A percentile compares a stretch with the other conserved stretches of the same genome.
These are phyloP conservation scores for Thalassaphorura encarpata DNA, from an alignment of 1,140 invertebrate genomes.

Conservation along the genomic window DNA sequence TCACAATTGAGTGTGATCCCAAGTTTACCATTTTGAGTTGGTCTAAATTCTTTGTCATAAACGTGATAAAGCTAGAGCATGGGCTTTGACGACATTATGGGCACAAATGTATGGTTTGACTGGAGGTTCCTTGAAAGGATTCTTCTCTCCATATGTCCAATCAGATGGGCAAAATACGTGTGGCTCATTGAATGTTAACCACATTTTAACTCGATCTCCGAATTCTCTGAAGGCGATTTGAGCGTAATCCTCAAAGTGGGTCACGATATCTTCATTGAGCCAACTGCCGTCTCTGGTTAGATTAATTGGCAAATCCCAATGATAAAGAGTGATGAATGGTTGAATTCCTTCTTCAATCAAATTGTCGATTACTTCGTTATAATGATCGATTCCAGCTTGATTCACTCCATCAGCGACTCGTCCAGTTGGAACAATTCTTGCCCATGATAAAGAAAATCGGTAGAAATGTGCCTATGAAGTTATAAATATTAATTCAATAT, in stretches of 20 bases:
- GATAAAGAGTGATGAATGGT: constrained; percentile 36
- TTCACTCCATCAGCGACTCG: constrained; percentile 25
- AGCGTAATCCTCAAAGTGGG: constrained; percentile 28
- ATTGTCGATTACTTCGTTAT: constrained; percentile 32
- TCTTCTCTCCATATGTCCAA: constrained; percentile 8
- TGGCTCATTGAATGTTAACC: constrained; percentile 36
- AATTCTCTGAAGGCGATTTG: constrained; percentile 21
- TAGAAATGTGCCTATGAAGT: constrained; percentile 13
- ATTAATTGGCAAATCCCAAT: constrained; percentile 42
- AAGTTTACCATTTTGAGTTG: constrained; percentile 38
- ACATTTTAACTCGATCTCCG: constrained; percentile 32
- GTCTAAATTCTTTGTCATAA: constrained; percentile 29
- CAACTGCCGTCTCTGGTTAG: constrained; percentile 30
- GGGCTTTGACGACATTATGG: constrained; percentile 48
- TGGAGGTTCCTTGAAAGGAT: constrained; percentile 28
- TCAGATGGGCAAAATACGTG: constrained; percentile 6
- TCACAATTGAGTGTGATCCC: constrained; percentile 51
- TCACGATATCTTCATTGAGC: constrained; percentile 18
- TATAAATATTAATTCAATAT: neutral
- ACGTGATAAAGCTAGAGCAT: constrained; percentile 42
- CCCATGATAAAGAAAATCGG: constrained; percentile 28
- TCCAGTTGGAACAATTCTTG: constrained; percentile 25
- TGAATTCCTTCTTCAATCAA: constrained; percentile 29
- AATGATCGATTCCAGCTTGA: constrained; percentile 36
- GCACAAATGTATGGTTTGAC: constrained; percentile 37